Evolutionary conservation across 2,888 invertebrate species (phyloP), one percentile per base, ranked within the genome.

Genomic region (Epiperipatus broadwayi): DNA sequence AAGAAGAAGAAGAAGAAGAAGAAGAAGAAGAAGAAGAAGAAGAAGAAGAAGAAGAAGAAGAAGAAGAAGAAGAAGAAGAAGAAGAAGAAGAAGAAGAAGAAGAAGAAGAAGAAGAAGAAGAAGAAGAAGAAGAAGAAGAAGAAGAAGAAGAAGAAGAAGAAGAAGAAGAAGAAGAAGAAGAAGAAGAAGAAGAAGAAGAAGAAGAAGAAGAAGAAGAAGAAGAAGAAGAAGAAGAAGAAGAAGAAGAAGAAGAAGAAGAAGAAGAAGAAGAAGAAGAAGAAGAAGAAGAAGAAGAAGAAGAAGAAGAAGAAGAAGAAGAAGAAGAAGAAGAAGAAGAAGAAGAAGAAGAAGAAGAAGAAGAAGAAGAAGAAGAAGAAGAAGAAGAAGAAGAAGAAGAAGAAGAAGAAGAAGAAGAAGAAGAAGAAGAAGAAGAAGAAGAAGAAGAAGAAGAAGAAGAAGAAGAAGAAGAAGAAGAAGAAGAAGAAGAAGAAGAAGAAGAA

Each of bases 1-100:
- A 25, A 25, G 25, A 25, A 25, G 25, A 25, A 25, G 25, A 25
- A 25, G 25, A 25, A 25, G 25, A 25, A 25, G 25, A 25, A 25
- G 25, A 25, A 25, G 25, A 25, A 25, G 25, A 25, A 25, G 25
- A 25, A 25, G 25, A 25, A 25, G 25, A 25, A 25, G 25, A 25
- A 25, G 25, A 25, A 25, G 25, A 25, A 25, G 25, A 25, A 25
- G 25, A 25, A 25, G 25, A 25, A 25, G 25, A 25, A 25, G 25
- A 25, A 25, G 25, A 25, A 25, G 25, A 25, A 25, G 25, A 25
- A 25, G 25, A 25, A 25, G 25, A 25, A 25, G 25, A 25, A 25
- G 25, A 25, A 25, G 25, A 25, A 25, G 25, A 25, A 25, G 25
- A 25, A 25, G 25, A 25, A 25, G 25, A 25, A 25, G 25, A 25